Evolutionary conservation across 2,888 invertebrate genomes (phyloP).

Genomic region (Cistogaster globosa): DNA sequence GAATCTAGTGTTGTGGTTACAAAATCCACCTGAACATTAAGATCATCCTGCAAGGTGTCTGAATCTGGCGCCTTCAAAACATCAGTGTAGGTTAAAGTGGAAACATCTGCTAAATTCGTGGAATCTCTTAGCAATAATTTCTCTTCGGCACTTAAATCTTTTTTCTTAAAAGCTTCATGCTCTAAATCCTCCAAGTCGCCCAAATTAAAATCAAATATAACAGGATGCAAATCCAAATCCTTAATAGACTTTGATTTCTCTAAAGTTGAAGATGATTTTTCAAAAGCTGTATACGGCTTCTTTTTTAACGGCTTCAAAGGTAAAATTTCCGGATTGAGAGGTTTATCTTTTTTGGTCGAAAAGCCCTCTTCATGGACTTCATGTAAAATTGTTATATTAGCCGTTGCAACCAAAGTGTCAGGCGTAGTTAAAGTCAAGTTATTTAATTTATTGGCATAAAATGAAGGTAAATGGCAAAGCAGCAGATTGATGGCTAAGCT

Average conservation of each 20-base stretch:
- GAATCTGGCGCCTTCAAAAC: slow-evolving; percentile 68
- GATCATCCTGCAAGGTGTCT: slow-evolving; percentile 64
- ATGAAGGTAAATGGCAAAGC: slow-evolving; percentile 2
- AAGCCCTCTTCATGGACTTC: slow-evolving; percentile 75
- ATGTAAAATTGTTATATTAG: slow-evolving; percentile 78
- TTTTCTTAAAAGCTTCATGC: slow-evolving; percentile 79
- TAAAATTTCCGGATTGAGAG: slow-evolving; percentile 78
- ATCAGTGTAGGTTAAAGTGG: slow-evolving; percentile 67
- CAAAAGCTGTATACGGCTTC: slow-evolving; percentile 78
- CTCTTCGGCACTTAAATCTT: slow-evolving; percentile 79
- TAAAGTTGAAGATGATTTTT: slow-evolving; percentile 75
- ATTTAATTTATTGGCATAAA: slow-evolving; percentile 7
- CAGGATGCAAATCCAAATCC: slow-evolving; percentile 80
- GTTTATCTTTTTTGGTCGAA: slow-evolving; percentile 72
- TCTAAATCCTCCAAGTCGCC: slow-evolving; percentile 81
- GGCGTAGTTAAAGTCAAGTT: slow-evolving; percentile 21
- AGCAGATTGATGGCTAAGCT: slow-evolving; percentile 45
- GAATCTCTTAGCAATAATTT: slow-evolving; percentile 77
- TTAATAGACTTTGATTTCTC: slow-evolving; percentile 78
- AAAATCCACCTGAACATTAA: slow-evolving; percentile 62
- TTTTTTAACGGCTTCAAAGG: slow-evolving; percentile 79
- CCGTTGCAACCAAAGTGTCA: slow-evolving; percentile 57
- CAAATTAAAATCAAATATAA: slow-evolving; percentile 81
- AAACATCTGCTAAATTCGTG: slow-evolving; percentile 59
- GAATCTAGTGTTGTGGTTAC: slow-evolving; percentile 50